These are phyloP conservation scores for Zosterops japonicus DNA, from an alignment of 2,113 vertebrate genomes.

Conservation along the genomic window DNA sequence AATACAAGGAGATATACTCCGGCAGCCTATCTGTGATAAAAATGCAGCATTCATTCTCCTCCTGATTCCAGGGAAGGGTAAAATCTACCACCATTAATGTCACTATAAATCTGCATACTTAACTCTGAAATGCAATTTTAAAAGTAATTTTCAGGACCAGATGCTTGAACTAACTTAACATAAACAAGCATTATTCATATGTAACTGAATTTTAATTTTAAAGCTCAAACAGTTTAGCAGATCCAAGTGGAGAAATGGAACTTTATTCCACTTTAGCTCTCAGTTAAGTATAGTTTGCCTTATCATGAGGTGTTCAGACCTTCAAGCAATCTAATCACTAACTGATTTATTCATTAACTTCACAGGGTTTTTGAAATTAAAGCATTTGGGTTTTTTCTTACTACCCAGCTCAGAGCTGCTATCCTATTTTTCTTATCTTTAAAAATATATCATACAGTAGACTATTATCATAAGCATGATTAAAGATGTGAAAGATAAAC, in stretches of 20 bases:
- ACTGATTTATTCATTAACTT: not conserved
- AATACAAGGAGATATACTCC: not conserved
- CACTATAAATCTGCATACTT: not conserved
- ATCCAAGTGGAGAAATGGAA: not conserved
- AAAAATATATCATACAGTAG: not conserved
- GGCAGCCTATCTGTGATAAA: not conserved
- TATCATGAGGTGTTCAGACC: not conserved
- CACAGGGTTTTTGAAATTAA: not conserved
- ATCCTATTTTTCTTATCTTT: not conserved
- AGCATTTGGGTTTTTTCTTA: not conserved
- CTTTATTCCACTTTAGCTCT: not conserved
- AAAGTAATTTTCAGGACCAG: not conserved
- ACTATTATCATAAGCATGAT: not conserved
- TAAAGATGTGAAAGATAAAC: not conserved
- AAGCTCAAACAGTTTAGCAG: constrained; percentile 17
- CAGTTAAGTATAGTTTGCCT: not conserved
- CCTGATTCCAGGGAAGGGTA: not conserved
- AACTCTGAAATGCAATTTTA: not conserved
- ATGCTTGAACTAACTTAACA: not conserved
- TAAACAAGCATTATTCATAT: not conserved
- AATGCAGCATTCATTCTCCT: not conserved
- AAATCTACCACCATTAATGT: not conserved
- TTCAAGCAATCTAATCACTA: not conserved
- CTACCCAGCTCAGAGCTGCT: not conserved
- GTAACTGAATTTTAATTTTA: not conserved